phyloP scores from a whole-genome alignment of 2,797 vertebrate species.

The Podarcis siculus region DNA sequence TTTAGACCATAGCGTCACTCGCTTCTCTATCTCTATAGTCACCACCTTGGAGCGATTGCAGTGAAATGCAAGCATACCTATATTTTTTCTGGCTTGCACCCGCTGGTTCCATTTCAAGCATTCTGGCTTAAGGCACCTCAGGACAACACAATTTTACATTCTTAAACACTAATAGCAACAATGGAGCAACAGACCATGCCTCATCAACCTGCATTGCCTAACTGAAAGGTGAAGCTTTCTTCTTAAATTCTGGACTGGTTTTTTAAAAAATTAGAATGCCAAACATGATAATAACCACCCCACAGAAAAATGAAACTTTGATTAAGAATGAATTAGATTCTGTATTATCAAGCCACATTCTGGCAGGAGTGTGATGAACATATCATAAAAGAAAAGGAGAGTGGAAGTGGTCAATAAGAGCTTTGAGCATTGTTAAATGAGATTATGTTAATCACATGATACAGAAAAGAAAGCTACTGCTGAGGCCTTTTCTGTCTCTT shows the following conservation, averaged over 20 bases:
- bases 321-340: constrained; percentile 4
- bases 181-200: constrained; percentile 2
- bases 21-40: background rate
- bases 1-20: no score
- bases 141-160: constrained; percentile 10
- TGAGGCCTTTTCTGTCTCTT: constrained; percentile 8
- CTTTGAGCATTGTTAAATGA: constrained; percentile 15
- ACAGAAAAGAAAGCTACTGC: constrained; percentile 15
- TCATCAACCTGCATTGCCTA: constrained; percentile 17
- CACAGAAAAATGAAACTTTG: background rate
- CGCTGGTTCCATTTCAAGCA: background rate
- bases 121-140: constrained; percentile 33
- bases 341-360: background rate
- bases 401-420: background rate
- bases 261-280: no score
- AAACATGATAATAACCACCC: no score
- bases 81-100: background rate
- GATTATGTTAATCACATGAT: constrained; percentile 6
- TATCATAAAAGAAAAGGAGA: constrained; percentile 15
- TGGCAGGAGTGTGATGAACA: background rate
- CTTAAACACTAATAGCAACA: constrained; percentile 1
- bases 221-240: background rate
- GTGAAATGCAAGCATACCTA: background rate
- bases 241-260: background rate
- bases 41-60: background rate